Conservation (phyloP, 2,113 vertebrate genomes). For the Candoia aspera region DNA sequence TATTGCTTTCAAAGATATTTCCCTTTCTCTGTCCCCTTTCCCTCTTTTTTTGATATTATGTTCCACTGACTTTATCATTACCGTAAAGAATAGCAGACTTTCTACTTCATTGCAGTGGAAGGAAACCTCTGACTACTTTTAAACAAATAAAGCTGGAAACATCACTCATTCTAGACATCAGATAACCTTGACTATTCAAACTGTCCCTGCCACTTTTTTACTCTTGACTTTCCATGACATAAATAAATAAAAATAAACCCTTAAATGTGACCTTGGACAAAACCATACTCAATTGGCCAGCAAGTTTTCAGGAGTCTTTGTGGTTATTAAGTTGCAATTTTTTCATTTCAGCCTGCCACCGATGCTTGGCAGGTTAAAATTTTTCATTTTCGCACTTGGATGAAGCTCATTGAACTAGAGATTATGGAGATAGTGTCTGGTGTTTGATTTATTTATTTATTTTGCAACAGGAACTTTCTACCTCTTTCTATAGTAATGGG, state of each 20-base stretch:
- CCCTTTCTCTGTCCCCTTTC: conserved; percentile 3
- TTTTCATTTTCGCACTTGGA: conserved; percentile 86
- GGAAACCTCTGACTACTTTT: conserved; percentile 45
- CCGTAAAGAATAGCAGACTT: conserved; percentile 21
- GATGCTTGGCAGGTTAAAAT: conserved; percentile 89
- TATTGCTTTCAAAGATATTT: conserved; percentile 18
- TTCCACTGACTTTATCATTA: conserved; percentile 33
- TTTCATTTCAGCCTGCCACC: conserved; percentile 86
- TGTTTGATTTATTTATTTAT: conserved; percentile 40
- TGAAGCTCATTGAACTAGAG: conserved; percentile 82
- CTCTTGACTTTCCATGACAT: conserved; percentile 60
- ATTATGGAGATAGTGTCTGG: conserved; percentile 81
- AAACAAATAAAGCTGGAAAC: conserved; percentile 58
- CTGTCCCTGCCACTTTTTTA: conserved; percentile 48
- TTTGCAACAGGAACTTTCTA: conserved; percentile 73
- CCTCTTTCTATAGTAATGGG: conserved; percentile 58
- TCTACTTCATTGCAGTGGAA: conserved; percentile 49
- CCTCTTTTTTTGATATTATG: not conserved
- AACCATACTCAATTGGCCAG: conserved; percentile 83
- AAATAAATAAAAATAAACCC: conserved; percentile 73
- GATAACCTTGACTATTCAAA: conserved; percentile 67
- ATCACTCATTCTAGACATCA: conserved; percentile 45
- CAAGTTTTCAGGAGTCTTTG: conserved; percentile 74
- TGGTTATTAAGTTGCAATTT: conserved; percentile 85
- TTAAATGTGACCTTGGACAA: conserved; percentile 83